Conservation (phyloP, 2,888 invertebrate genomes). For the Philhelius pedissequus region DNA sequence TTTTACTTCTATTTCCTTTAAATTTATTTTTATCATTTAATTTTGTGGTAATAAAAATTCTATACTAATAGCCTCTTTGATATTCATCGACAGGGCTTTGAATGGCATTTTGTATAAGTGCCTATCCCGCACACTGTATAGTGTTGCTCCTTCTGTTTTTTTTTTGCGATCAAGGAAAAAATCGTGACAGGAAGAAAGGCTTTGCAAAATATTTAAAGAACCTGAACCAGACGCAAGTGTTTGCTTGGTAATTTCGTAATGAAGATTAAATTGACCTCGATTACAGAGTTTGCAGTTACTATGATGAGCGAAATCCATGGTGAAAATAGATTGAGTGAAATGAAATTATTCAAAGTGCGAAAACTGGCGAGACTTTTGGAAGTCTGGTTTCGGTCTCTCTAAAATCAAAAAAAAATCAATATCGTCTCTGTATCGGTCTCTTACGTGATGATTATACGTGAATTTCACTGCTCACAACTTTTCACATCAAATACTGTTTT, state of each 20-base stretch:
- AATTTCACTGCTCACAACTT: too few relatives aligned
- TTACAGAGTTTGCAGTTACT: too few relatives aligned
- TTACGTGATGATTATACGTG: too few relatives aligned
- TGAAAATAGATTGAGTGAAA: too few relatives aligned
- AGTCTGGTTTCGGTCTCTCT: too few relatives aligned
- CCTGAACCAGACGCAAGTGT: neutral
- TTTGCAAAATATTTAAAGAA: neutral
- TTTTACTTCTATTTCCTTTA: neutral
- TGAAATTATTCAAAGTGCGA: too few relatives aligned
- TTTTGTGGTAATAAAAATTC: constrained; percentile 48
- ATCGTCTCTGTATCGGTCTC: too few relatives aligned
- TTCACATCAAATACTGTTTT: too few relatives aligned
- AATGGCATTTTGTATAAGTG: neutral
- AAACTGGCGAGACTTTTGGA: too few relatives aligned
- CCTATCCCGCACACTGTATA: too few relatives aligned
- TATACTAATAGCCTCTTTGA: constrained; percentile 24
- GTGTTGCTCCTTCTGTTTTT: neutral
- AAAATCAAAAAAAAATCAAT: too few relatives aligned
- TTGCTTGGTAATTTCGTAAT: neutral
- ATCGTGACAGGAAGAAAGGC: constrained; percentile 58
- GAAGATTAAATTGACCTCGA: neutral
- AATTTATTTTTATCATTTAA: constrained; percentile 21
- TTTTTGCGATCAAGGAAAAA: neutral
- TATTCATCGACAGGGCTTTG: constrained; percentile 42
- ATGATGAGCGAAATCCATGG: too few relatives aligned